Base-by-base conservation (phyloP, 2,888 invertebrate genomes). In the Athalia circularis region DNA sequence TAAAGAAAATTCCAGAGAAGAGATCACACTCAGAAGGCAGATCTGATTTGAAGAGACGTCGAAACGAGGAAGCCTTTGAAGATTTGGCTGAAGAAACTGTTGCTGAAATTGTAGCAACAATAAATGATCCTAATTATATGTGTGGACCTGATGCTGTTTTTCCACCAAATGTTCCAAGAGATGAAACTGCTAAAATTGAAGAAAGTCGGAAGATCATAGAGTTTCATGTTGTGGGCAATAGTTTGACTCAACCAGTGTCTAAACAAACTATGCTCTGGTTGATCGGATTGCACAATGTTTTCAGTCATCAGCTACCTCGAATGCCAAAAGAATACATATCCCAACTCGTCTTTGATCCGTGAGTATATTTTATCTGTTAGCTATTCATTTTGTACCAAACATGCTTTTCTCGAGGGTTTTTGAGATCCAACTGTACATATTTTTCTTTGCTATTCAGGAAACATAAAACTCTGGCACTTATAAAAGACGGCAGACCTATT, bases 291-390 rank as follows among this genome's bases (percentile, higher is more conserved):
- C 98, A 98, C 90, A 97, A 97, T 89, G 97, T 99, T 0, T 98
- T 99, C 90, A 96, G 98, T 0, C 96, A 97, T 86, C 99, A 99
- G 88, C 91, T 99, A 80, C 98, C 99, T 0, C 94, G 97, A 88
- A 99, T 99, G 99, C 99, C 99, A 0, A 96, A 97, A 83, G 98
- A 98, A 90, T 99, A 99, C 88, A 98, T 99, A 84, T 97, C 97
- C 0, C 95, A 99, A 84, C 91, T 99, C 70, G 95, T 99, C 0
- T 99, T 99, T 90, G 99, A 99, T 90, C 95, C 96, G 95, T 96
- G 90, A 94, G 95, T 93, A 82, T 54, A n/a, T 54, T 78, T 80
- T 77, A 68, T 29, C 15, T 52, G 61, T 75, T 77, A 75, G n/a
- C 29, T 72, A 52, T 72, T 68, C 74, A 77, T 65, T 29, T 64